Base-by-base conservation (phyloP, 2,113 vertebrate species). In the Puma concolor region DNA sequence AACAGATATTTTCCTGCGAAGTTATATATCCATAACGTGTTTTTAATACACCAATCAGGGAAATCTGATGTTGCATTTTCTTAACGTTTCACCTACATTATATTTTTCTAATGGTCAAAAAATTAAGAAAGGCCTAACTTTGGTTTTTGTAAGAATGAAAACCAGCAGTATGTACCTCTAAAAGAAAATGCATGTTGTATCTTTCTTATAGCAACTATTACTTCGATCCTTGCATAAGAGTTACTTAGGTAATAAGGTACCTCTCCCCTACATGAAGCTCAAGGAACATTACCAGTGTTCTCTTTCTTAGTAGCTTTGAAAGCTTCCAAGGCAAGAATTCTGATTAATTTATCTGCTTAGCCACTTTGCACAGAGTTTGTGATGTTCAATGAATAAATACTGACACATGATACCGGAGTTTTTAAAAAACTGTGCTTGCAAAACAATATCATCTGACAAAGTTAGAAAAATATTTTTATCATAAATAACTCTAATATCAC, bases 311-410 rank as follows among this genome's bases (percentile, higher is more conserved):
- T 17, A 76, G 27, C 33, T 91, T 41, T 81, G n/a, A 80, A 82
- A 88, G 41, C 12, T 86, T 50, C 48, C 36, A 71, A 36, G 16
- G n/a, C 79, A 95, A 95, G 36, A 82, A 66, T 50, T 97, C 44
- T 97, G 48, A 92, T 82, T 90, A 96, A 96, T 89, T 92, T 64
- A 85, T 60, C 66, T 89, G 76, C 77, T 96, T 91, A 97, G 67
- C 44, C 95, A 54, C 96, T 76, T 36, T 94, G 38, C 88, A 82
- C 21, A 83, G 29, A 95, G 44, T 48, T 83, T n/a, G 36, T 74
- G 41, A 92, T 91, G 81, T 60, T 52, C 95, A 33, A 95, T 72
- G 80, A 96, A 93, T 76, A 98, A 94, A 97, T 87, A 95, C 41
- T 72, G 81, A 88, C 77, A 88, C n/a, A 52, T 9, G 17, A 60